Evolutionary conservation across 1,140 invertebrate species (phyloP).

Genomic region (Phymastichus coffea): DNA sequence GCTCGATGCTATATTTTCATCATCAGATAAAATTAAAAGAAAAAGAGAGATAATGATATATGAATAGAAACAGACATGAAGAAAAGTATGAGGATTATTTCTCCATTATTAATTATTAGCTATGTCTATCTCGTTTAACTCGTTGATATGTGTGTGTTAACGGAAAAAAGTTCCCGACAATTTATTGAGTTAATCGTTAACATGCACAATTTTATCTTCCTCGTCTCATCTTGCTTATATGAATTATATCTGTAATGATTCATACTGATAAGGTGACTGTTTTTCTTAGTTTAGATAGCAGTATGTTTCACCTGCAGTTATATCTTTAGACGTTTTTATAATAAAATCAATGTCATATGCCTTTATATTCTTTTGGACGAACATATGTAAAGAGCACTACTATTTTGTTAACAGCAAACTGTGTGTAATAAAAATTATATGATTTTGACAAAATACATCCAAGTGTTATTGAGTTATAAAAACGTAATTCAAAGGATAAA

Average conservation of each 20-base stretch:
- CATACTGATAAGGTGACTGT: slow-evolving; percentile 10
- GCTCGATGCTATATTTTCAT: slow-evolving; percentile 13
- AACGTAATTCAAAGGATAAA: too few relatives aligned
- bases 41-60: background rate
- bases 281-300: slow-evolving; percentile 14
- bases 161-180: slow-evolving; percentile 5
- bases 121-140: slow-evolving; percentile 11
- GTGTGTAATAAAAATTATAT: slow-evolving; percentile 34
- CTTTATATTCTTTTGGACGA: slow-evolving; percentile 29
- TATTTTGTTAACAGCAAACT: slow-evolving; percentile 32
- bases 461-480: too few relatives aligned
- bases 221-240: slow-evolving; percentile 6
- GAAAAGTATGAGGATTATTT: background rate
- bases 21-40: slow-evolving; percentile 10
- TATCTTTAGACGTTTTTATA: slow-evolving; percentile 18
- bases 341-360: slow-evolving; percentile 18
- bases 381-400: slow-evolving; percentile 28
- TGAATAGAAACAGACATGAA: background rate
- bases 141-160: slow-evolving; percentile 13
- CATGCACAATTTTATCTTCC: slow-evolving; percentile 19
- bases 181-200: slow-evolving; percentile 22
- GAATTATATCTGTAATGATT: slow-evolving; percentile 11
- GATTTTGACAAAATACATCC: slow-evolving; percentile 16
- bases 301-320: slow-evolving; percentile 18
- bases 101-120: slow-evolving; percentile 11